Evolutionary conservation across 1,140 invertebrate species (phyloP).

Genomic region (Metaphire vulgaris): DNA sequence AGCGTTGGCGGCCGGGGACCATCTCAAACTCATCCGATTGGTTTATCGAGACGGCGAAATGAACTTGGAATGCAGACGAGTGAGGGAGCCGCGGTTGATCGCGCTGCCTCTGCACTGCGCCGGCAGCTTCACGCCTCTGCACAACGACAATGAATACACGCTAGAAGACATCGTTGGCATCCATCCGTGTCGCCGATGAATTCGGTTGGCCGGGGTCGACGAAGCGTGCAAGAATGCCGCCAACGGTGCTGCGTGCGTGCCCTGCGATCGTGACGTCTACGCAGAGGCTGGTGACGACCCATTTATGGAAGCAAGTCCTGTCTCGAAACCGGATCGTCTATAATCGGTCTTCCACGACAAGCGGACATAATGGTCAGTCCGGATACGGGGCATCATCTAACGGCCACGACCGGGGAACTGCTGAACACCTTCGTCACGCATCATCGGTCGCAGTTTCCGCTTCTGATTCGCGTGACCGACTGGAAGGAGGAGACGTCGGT

Average conservation of each 20-base stretch:
- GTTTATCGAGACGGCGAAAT: neutral
- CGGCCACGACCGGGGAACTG: conserved; percentile 1
- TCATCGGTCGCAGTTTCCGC: conserved; percentile 22
- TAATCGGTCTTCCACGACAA: neutral
- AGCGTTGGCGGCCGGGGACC: neutral
- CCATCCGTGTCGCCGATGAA: neutral
- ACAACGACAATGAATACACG: neutral
- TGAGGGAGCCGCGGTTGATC: neutral
- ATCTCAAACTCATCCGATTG: neutral
- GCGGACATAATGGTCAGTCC: neutral
- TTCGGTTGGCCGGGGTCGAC: neutral
- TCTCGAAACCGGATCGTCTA: neutral
- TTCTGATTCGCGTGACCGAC: conserved; percentile 16
- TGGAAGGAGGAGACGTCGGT: conserved; percentile 25
- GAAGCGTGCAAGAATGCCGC: neutral
- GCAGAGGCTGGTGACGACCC: neutral
- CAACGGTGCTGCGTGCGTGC: neutral
- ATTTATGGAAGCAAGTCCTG: neutral
- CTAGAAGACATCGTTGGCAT: neutral
- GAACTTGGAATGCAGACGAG: neutral
- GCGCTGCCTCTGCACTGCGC: neutral
- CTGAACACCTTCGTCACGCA: conserved; percentile 25
- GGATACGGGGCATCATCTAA: neutral
- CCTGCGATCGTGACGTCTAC: neutral
- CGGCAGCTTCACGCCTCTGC: neutral